These are phyloP conservation scores for Anabacerthia variegaticeps DNA, from an alignment of 2,797 vertebrate genomes.

Conservation along the genomic window DNA sequence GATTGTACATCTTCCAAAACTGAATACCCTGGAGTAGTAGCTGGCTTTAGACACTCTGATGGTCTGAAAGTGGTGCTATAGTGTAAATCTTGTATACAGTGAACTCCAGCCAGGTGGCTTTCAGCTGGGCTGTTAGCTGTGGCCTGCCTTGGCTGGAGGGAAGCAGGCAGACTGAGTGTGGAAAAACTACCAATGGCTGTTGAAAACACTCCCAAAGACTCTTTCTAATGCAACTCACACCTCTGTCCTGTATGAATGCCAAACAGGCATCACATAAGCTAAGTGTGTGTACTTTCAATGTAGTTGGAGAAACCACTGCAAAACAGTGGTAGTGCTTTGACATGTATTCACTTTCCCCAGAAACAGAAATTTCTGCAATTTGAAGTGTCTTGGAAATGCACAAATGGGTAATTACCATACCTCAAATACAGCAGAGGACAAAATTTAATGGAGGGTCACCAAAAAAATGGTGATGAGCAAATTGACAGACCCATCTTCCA, in stretches of 20 bases:
- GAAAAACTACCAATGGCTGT: background rate
- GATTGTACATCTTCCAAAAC: background rate
- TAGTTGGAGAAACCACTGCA: background rate
- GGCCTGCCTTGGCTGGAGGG: background rate
- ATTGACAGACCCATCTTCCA: background rate
- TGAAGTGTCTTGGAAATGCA: background rate
- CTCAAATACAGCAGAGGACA: background rate
- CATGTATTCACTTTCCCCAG: background rate
- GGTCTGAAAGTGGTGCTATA: background rate
- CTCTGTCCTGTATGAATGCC: background rate
- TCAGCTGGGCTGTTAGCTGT: background rate
- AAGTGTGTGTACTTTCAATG: background rate
- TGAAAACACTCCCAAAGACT: background rate
- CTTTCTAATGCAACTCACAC: background rate
- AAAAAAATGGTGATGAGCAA: background rate
- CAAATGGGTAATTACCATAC: background rate
- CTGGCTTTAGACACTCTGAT: background rate
- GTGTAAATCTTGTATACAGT: background rate
- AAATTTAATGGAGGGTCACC: background rate
- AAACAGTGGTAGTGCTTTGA: background rate
- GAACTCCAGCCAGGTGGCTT: background rate
- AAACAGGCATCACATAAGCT: background rate
- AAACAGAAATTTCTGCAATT: background rate
- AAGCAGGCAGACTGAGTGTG: background rate
- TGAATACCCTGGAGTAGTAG: background rate